Evolutionary conservation across 2,113 vertebrate species (phyloP).

Genomic region (Poeciliopsis turrubarensis): DNA sequence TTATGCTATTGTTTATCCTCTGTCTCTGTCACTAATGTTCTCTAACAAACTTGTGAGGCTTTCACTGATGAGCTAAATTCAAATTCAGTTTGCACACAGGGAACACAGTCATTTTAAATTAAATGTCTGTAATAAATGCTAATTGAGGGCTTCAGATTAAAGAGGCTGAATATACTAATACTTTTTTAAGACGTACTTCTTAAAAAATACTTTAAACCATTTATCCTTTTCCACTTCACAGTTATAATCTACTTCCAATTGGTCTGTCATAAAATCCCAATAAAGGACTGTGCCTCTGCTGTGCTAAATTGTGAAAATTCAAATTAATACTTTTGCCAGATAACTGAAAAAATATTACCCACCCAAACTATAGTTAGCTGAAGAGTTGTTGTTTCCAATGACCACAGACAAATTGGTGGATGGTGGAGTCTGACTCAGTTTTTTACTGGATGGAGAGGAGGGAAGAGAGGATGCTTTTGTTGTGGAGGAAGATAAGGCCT

Average conservation of each 20-base stretch:
- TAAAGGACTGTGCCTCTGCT: background rate
- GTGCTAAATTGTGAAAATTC: background rate
- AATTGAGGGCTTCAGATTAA: background rate
- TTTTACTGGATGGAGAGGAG: constrained; percentile 66
- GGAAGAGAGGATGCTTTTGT: constrained; percentile 52
- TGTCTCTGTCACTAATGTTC: no score
- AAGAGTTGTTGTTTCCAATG: constrained; percentile 69
- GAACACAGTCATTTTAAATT: background rate
- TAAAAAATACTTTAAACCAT: background rate
- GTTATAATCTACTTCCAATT: background rate
- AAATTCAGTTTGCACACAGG: background rate
- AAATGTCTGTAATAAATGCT: background rate
- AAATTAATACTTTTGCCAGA: background rate
- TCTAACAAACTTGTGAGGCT: background rate
- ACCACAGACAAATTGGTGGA: constrained; percentile 58
- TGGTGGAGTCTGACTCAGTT: constrained; percentile 72
- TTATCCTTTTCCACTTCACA: background rate
- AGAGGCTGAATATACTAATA: background rate
- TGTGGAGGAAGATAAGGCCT: constrained; percentile 41
- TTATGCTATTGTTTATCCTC: no score
- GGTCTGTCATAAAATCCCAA: background rate
- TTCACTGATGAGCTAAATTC: background rate
- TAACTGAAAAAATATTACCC: constrained; percentile 45
- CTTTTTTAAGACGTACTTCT: background rate
- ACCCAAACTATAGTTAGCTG: constrained; percentile 82